Conservation (phyloP, 1,140 invertebrate genomes). For the Littorina saxatilis region DNA sequence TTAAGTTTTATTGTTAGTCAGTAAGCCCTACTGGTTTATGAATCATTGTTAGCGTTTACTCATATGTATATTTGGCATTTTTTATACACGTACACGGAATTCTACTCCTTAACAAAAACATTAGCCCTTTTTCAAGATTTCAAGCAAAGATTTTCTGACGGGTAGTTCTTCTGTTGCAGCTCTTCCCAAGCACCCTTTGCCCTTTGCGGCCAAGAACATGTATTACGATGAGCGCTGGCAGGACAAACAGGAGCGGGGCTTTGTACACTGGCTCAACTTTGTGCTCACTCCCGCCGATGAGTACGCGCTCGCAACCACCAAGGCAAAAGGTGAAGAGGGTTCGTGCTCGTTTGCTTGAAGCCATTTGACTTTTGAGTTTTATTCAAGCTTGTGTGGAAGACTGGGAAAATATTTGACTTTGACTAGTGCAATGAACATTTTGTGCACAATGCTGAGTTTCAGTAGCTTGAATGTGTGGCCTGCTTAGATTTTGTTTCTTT, state of each 20-base stretch:
- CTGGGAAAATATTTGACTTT: not conserved
- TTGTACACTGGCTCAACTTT: conserved; percentile 92
- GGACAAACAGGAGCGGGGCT: conserved; percentile 86
- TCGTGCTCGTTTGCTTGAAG: not conserved
- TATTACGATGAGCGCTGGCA: conserved; percentile 89
- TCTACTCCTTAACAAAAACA: too few species aligned
- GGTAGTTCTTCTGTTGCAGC: conserved; percentile 49
- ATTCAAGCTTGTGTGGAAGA: not conserved
- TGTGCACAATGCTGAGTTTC: too few species aligned
- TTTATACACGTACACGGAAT: too few species aligned
- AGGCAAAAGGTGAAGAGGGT: conserved; percentile 60
- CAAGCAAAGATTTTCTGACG: too few species aligned
- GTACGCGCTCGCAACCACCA: conserved; percentile 55
- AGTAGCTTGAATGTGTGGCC: too few species aligned
- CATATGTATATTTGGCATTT: too few species aligned
- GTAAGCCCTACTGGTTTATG: too few species aligned
- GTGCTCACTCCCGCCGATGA: conserved; percentile 88
- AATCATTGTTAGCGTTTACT: too few species aligned
- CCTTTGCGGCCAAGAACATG: conserved; percentile 76
- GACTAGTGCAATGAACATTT: not conserved
- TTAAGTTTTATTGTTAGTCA: too few species aligned
- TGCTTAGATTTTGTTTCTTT: too few species aligned
- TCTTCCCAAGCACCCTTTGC: conserved; percentile 73
- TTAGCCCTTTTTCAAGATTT: too few species aligned
- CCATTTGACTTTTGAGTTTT: not conserved